phyloP scores from a whole-genome alignment of 2,888 invertebrate species.

The Drosophila ustulata region DNA sequence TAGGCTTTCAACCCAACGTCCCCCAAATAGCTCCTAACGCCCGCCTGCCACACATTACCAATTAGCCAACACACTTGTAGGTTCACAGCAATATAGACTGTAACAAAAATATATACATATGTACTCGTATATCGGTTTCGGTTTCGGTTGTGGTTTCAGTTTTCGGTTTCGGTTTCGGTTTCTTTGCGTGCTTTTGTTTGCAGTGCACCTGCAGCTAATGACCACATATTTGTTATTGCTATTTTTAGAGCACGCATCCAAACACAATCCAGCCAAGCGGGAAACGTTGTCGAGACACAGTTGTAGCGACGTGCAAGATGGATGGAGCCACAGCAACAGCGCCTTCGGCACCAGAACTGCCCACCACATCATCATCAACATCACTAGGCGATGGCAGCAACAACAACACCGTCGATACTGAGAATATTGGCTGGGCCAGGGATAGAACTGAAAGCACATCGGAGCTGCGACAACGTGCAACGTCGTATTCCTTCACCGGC shows the following conservation, averaged over 20 bases:
- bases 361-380: conserved; percentile 45
- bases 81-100: conserved; percentile 13
- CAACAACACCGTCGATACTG: conserved; percentile 29
- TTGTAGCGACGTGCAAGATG: conserved; percentile 37
- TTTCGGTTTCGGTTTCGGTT: background rate
- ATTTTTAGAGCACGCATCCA: conserved; percentile 10
- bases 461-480: conserved; percentile 53
- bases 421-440: conserved; percentile 53
- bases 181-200: background rate
- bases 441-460: conserved; percentile 38
- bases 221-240: background rate
- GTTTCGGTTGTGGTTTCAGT: background rate
- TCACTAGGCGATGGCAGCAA: background rate
- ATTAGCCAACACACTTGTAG: conserved; percentile 39
- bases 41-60: conserved; percentile 4
- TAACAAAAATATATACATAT: conserved; percentile 4
- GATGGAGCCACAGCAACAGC: conserved; percentile 53
- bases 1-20: conserved; percentile 33
- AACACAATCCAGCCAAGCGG: background rate
- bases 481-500: conserved; percentile 79
- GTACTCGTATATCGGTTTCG: conserved; percentile 9
- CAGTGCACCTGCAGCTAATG: background rate
- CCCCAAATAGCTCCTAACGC: background rate
- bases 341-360: conserved; percentile 49
- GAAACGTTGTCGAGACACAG: background rate